Evolutionary conservation across 2,888 invertebrate species (phyloP).

Genomic region (Napeogenes inachia): DNA sequence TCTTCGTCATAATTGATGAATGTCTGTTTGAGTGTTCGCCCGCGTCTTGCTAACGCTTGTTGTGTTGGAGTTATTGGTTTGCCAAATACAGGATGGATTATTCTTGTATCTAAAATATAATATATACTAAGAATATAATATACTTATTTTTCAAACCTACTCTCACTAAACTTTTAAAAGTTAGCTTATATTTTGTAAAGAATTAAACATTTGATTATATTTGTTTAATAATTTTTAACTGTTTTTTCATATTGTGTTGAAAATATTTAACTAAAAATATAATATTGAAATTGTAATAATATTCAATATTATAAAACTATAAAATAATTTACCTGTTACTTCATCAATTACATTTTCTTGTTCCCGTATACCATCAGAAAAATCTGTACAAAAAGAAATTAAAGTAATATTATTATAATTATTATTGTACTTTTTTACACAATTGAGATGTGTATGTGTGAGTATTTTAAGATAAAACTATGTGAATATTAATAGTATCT

Average conservation of each 20-base stretch:
- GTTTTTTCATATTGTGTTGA: too few species aligned
- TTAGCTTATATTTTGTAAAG: too few species aligned
- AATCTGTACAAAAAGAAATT: conserved; percentile 38
- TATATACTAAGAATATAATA: background rate
- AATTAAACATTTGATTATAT: background rate
- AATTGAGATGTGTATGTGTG: too few species aligned
- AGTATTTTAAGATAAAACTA: too few species aligned
- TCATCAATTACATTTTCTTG: conserved; percentile 11
- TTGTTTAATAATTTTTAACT: background rate
- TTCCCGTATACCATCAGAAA: conserved; percentile 20
- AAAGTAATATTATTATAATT: background rate
- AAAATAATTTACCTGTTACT: conserved; percentile 9
- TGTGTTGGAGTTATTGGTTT: conserved; percentile 39
- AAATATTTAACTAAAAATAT: too few species aligned
- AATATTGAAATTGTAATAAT: background rate
- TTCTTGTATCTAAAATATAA: conserved; percentile 40
- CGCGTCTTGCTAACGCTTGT: conserved; percentile 38
- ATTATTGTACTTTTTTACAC: background rate
- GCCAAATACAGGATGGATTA: conserved; percentile 58
- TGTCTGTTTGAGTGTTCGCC: conserved; percentile 35
- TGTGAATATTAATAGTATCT: too few species aligned
- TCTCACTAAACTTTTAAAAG: conserved; percentile 32
- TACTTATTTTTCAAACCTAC: too few species aligned
- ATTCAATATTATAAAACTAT: background rate
- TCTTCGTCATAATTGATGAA: conserved; percentile 50